A percentile compares a stretch with the other conserved stretches of the same genome.
Conservation (phyloP, 2,888 invertebrate genomes). For the Elegia similella region DNA sequence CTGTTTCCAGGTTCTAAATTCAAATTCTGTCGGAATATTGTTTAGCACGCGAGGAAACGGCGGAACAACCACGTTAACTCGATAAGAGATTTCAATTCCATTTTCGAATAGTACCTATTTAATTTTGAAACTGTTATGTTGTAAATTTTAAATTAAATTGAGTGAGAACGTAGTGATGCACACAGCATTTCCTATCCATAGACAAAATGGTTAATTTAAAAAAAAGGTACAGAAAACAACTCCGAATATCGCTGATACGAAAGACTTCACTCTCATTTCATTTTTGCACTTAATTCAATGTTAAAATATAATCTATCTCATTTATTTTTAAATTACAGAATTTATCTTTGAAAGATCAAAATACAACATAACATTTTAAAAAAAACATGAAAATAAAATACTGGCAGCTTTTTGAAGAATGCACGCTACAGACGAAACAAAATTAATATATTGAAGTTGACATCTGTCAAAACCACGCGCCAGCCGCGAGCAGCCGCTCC, state of each 20-base stretch:
- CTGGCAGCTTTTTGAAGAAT: neutral
- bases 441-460: slow-evolving; percentile 9
- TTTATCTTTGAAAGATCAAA: neutral
- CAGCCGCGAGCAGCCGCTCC: neutral
- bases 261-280: too few relatives aligned
- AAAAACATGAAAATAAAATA: neutral
- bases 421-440: neutral
- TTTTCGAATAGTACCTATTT: neutral
- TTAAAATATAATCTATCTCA: too few relatives aligned
- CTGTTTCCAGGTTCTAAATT: slow-evolving; percentile 35
- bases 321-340: too few relatives aligned
- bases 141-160: neutral
- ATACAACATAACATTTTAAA: neutral
- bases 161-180: too few relatives aligned
- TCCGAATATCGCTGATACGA: too few relatives aligned
- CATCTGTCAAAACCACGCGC: slow-evolving; percentile 7
- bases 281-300: too few relatives aligned
- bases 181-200: too few relatives aligned
- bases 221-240: too few relatives aligned
- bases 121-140: neutral
- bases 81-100: slow-evolving; percentile 18
- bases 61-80: slow-evolving; percentile 33
- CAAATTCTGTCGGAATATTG: slow-evolving; percentile 49
- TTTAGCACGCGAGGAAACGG: slow-evolving; percentile 38
- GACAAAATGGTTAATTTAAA: too few relatives aligned